These are phyloP conservation scores for Philantomba maxwellii DNA, from an alignment of 2,113 vertebrate genomes.

Conservation along the genomic window DNA sequence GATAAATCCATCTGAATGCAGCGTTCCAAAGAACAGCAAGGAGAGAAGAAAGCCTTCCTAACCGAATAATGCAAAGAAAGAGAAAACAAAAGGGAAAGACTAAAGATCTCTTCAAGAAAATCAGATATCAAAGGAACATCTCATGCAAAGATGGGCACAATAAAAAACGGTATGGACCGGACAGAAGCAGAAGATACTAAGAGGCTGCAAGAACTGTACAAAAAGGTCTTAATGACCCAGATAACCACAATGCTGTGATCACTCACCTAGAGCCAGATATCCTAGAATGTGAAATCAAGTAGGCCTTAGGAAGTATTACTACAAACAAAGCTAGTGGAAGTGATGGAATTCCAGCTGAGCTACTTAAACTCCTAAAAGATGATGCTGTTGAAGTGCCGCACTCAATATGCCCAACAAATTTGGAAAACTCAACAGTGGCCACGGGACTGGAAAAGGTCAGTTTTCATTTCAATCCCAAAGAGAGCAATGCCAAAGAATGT, in stretches of 20 bases:
- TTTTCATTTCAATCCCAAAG: not conserved
- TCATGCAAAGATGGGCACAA: not conserved
- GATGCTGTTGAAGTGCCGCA: not conserved
- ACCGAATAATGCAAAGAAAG: not conserved
- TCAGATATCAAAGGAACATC: not conserved
- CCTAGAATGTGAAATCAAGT: not conserved
- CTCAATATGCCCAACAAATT: not conserved
- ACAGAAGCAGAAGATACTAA: not conserved
- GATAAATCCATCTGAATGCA: not conserved
- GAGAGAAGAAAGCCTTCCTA: not conserved
- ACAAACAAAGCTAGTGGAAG: not conserved
- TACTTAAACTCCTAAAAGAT: not conserved
- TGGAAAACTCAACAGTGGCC: not conserved
- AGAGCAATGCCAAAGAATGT: not conserved
- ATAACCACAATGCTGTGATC: not conserved
- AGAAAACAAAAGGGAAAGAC: not conserved
- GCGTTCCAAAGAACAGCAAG: not conserved
- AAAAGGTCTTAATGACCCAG: not conserved
- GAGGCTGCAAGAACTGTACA: not conserved
- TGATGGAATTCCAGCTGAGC: not conserved
- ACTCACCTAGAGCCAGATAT: not conserved
- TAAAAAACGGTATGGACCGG: not conserved
- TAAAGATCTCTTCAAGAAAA: not conserved
- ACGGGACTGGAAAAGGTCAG: not conserved
- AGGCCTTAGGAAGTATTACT: not conserved